phyloP scores from a whole-genome alignment of 2,797 vertebrate species.

The Calcarius lapponicus region DNA sequence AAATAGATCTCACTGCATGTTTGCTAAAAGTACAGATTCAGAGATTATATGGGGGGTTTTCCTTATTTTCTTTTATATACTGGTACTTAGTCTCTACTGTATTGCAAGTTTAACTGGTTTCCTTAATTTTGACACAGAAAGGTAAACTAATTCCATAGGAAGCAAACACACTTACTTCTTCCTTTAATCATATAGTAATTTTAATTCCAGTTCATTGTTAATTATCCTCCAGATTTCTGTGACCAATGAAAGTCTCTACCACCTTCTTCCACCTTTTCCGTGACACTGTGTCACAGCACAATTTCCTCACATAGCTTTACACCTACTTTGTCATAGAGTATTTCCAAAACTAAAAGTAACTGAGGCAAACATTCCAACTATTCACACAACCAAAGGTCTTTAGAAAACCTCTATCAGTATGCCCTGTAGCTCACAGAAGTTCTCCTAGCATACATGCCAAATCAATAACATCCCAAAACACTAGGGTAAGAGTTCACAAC shows the following conservation, averaged over 20 bases:
- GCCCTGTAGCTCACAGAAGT: not conserved
- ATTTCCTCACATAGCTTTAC: not conserved
- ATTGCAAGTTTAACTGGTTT: not conserved
- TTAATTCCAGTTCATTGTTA: not conserved
- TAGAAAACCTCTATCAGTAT: not conserved
- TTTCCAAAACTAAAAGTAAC: not conserved
- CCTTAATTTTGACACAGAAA: not conserved
- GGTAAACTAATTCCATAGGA: not conserved
- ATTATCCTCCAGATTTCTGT: not conserved
- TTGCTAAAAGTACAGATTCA: not conserved
- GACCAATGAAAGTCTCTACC: not conserved
- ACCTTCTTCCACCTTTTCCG: not conserved
- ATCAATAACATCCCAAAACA: not conserved
- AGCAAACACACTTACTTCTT: not conserved
- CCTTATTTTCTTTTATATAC: not conserved
- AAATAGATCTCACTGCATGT: rapidly evolving
- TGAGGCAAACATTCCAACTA: not conserved
- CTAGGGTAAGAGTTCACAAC: not conserved
- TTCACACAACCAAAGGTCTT: not conserved
- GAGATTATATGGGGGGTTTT: rapidly evolving
- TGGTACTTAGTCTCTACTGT: not conserved
- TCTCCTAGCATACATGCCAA: not conserved
- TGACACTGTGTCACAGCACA: not conserved
- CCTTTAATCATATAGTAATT: not conserved
- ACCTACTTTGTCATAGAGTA: not conserved